phyloP scores from a whole-genome alignment of 2,113 vertebrate species.

The Aptenodytes patagonicus region DNA sequence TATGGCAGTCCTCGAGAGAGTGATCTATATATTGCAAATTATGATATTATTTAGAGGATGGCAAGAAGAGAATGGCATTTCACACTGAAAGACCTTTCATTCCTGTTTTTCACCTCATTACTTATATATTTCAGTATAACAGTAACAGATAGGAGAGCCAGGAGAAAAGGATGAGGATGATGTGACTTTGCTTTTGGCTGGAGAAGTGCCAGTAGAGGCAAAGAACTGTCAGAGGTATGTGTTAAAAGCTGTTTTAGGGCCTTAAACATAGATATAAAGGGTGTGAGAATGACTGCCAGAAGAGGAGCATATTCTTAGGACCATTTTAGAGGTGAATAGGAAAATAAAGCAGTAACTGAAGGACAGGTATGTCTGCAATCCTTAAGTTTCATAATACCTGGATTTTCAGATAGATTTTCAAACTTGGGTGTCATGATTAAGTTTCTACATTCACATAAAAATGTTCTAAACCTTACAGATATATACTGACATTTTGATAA shows the following conservation, averaged over 20 bases:
- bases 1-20: not conserved
- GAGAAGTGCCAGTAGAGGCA: not conserved
- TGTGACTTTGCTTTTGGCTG: not conserved
- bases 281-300: not conserved
- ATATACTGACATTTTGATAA: not conserved
- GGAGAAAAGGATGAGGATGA: not conserved
- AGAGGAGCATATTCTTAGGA: not conserved
- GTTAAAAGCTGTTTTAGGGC: not conserved
- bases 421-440: not conserved
- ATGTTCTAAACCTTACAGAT: not conserved
- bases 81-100: not conserved
- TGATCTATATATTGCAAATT: not conserved
- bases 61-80: not conserved
- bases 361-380: not conserved
- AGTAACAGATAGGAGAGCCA: not conserved
- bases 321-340: not conserved
- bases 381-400: not conserved
- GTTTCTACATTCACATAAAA: not conserved
- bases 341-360: not conserved
- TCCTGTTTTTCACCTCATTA: not conserved
- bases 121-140: not conserved
- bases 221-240: not conserved
- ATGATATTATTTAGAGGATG: not conserved
- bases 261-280: not conserved
- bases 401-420: not conserved